Evolutionary conservation across 2,888 invertebrate genomes (phyloP).

Genomic region (Cephus sareptanus): DNA sequence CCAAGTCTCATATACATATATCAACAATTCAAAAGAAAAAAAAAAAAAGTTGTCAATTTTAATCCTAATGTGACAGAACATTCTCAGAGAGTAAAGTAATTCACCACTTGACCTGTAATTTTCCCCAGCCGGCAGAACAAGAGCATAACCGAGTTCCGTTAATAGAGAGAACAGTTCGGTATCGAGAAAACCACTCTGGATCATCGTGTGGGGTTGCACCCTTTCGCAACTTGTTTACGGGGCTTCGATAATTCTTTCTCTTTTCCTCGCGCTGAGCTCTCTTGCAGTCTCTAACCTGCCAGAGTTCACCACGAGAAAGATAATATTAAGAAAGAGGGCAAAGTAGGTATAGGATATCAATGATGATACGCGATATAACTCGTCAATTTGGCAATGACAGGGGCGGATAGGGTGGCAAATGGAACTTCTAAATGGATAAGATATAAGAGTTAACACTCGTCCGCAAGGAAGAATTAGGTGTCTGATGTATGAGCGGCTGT

Average conservation of each 20-base stretch:
- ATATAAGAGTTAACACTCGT: slow-evolving; percentile 50
- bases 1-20: neutral
- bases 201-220: slow-evolving; percentile 5
- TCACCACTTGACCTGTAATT: slow-evolving; percentile 2
- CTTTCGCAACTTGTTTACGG: slow-evolving; percentile 7
- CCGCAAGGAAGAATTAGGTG: slow-evolving; percentile 46
- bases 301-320: neutral
- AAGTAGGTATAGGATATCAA: slow-evolving; percentile 30
- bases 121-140: neutral
- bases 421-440: slow-evolving; percentile 58
- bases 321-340: neutral
- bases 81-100: neutral
- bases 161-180: slow-evolving; percentile 21
- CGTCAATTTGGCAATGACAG: slow-evolving; percentile 52
- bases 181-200: slow-evolving; percentile 29
- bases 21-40: neutral
- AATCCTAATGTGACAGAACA: neutral
- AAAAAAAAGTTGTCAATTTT: neutral
- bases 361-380: slow-evolving; percentile 39
- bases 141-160: slow-evolving; percentile 22
- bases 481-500: slow-evolving; percentile 51
- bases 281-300: neutral
- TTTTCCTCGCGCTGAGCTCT: neutral
- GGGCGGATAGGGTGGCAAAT: slow-evolving; percentile 40
- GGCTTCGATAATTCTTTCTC: neutral